phyloP scores from a whole-genome alignment of 2,888 invertebrate species.

The Thymelicus acteon region DNA sequence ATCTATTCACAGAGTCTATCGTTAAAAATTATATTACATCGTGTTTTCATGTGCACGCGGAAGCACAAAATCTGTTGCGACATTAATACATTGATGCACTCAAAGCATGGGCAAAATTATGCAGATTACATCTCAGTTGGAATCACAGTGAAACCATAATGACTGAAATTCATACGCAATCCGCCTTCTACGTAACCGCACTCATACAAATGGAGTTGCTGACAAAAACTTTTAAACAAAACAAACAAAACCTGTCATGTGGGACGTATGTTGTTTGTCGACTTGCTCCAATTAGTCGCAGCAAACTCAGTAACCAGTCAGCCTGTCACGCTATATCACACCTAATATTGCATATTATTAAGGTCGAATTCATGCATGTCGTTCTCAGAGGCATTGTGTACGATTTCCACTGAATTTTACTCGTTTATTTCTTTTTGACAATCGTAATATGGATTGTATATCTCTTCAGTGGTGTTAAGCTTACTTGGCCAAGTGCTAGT shows the following conservation, averaged over 20 bases:
- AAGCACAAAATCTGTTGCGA: no score
- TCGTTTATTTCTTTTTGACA: conserved; percentile 9
- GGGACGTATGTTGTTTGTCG: conserved; percentile 26
- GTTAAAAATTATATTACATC: no score
- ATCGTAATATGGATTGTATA: conserved; percentile 2
- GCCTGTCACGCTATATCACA: conserved; percentile 7
- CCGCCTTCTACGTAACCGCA: not conserved
- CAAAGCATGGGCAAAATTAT: conserved; percentile 2
- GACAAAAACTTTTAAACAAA: conserved; percentile 15
- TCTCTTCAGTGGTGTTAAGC: not conserved
- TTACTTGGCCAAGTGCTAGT: not conserved
- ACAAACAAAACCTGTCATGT: conserved; percentile 18
- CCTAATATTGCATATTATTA: not conserved
- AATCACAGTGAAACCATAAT: not conserved
- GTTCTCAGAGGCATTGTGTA: conserved; percentile 1
- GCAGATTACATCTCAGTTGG: not conserved
- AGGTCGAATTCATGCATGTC: not conserved
- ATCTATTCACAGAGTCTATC: no score
- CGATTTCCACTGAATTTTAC: conserved; percentile 29
- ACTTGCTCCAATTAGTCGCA: conserved; percentile 31
- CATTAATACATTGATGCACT: no score
- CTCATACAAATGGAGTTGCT: conserved; percentile 17
- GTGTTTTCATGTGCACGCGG: no score
- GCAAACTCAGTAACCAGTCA: conserved; percentile 11
- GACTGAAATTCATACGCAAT: not conserved